Evolutionary conservation across 37 sponge, comb jelly and placozoan genomes (phyloP).

Genomic region (Geodia barretti): DNA sequence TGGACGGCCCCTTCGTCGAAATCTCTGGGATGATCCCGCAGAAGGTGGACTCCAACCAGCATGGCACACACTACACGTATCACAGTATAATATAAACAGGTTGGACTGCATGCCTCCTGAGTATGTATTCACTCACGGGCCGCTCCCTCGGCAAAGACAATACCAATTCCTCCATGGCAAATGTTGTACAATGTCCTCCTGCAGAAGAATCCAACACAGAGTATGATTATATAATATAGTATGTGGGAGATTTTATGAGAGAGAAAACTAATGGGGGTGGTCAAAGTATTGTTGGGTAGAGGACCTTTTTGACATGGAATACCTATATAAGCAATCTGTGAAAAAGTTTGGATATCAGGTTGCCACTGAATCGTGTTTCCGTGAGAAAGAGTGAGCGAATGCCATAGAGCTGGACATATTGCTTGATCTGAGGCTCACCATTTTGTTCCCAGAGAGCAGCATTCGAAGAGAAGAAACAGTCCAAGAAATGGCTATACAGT

Average conservation of each 20-base stretch:
- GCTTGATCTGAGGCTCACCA: neutral
- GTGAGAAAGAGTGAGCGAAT: too few species aligned
- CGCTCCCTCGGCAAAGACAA: slow-evolving; percentile 6
- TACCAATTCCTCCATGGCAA: slow-evolving; percentile 58
- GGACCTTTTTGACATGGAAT: slow-evolving; percentile 13
- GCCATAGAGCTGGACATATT: too few species aligned
- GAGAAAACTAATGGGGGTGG: too few species aligned
- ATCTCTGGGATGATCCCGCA: neutral
- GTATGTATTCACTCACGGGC: slow-evolving; percentile 14
- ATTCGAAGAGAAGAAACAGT: neutral
- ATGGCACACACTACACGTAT: neutral
- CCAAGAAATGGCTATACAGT: neutral
- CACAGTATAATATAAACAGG: neutral
- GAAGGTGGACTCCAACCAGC: neutral
- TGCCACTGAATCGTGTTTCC: too few species aligned
- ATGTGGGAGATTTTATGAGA: too few species aligned
- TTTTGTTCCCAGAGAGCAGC: neutral
- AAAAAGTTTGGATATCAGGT: neutral
- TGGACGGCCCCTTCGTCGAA: slow-evolving; percentile 11
- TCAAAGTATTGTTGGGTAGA: too few species aligned
- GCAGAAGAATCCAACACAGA: too few species aligned
- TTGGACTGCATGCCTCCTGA: too few species aligned
- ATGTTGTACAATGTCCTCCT: slow-evolving; percentile 56
- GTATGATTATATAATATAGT: too few species aligned
- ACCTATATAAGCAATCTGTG: neutral